Base-by-base conservation (phyloP, 2,888 invertebrate species). In the Eulithis testata region DNA sequence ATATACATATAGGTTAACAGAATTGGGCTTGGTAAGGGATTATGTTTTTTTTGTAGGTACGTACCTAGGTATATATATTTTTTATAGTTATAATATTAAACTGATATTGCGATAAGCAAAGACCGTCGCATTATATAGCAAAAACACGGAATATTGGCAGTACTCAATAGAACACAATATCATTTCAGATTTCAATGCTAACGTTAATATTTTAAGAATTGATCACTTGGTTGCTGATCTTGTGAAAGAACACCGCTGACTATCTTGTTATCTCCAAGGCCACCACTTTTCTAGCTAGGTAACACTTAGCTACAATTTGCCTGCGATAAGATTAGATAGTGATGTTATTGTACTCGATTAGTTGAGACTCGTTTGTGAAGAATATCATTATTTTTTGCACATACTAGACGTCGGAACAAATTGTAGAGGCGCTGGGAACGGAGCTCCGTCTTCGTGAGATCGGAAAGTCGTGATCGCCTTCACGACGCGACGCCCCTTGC, bases 401-500 rank as follows among this genome's bases (percentile, higher is more conserved):
- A 78, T 77, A 75, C 77, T 71, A 69, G 73, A 77, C 79, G 67
- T 67, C 63, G 78, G 78, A 82, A 82, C 82, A 81, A 84, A 81
- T 84, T 84, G 82, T 80, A 80, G 73, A 81, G 79, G 83, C 84
- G 85, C 81, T 88, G 86, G 86, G 88, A 88, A 87, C 79, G 51
- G 21, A 60, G 60, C 69, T 71, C 76, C 27, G 51, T 59, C 52
- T 52, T 68, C 89, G 87, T 89, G 88, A 85, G 88, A 87, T 83
- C 84, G 77, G 81, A 83, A 81, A 87, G 85, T 90, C 89, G 90
- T 89, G 90, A 87, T 85, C 85, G 81, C 77, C 76, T 82, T 81
- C 89, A 88, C 88, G 88, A 85, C 80, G 78, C 79, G 88, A 85
- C 80, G 78, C 79, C 81, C 83, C 80, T 79, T 75, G 81, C 77